These are phyloP conservation scores for Zeugodacus cucurbitae DNA, from an alignment of 1,140 invertebrate species.

Conservation along the genomic window DNA sequence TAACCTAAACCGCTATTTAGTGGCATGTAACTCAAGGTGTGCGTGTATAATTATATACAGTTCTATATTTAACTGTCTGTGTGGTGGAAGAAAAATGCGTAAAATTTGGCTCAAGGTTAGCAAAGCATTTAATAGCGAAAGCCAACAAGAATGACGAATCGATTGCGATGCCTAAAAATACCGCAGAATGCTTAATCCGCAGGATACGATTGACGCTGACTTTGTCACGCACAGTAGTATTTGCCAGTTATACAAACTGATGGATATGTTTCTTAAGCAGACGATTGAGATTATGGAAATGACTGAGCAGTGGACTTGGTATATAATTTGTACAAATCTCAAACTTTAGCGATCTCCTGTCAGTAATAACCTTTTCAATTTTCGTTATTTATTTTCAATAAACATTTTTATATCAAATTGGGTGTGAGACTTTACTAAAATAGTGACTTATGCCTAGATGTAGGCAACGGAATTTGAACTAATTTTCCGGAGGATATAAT, in stretches of 20 bases:
- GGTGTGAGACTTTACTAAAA: no score
- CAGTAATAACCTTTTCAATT: no score
- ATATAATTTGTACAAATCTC: no score
- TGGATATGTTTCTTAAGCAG: no score
- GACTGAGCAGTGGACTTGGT: no score
- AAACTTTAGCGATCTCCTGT: no score
- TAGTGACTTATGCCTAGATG: no score
- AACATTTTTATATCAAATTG: no score
- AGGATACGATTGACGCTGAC: not conserved
- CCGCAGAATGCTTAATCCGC: not conserved
- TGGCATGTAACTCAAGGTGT: not conserved
- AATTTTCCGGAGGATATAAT: no score
- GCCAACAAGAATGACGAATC: not conserved
- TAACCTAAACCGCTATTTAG: not conserved
- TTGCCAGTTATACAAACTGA: not conserved
- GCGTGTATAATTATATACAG: not conserved
- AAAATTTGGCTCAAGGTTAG: not conserved
- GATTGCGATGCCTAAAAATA: not conserved
- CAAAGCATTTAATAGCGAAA: not conserved
- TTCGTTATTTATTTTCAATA: no score
- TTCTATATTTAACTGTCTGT: not conserved
- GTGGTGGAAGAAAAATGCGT: not conserved
- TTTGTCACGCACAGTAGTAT: not conserved
- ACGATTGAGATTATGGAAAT: no score
- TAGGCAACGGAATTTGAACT: no score